Conservation (phyloP, 2,888 invertebrate species). For the Ormyrus nitidulus region DNA sequence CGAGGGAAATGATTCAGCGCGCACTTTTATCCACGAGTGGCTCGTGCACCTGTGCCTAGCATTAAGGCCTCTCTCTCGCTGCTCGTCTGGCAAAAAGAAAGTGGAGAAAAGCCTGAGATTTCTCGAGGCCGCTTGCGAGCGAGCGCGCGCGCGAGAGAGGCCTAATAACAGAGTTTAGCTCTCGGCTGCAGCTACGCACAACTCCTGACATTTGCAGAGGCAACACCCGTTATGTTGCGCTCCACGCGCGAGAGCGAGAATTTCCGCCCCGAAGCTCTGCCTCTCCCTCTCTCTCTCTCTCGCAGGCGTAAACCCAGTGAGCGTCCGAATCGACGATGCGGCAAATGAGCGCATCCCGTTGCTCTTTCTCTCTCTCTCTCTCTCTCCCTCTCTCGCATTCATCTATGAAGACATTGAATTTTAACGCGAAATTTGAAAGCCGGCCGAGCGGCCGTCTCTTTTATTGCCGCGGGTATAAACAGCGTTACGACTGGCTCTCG, state of each 20-base stretch:
- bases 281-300: background rate
- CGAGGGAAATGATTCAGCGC: conserved; percentile 38
- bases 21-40: conserved; percentile 25
- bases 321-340: conserved; percentile 49
- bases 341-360: conserved; percentile 52
- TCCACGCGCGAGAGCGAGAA: conserved; percentile 26
- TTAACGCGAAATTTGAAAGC: conserved; percentile 24
- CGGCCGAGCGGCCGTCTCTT: background rate
- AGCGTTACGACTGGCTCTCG: background rate
- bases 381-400: background rate
- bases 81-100: conserved; percentile 40
- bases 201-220: conserved; percentile 42
- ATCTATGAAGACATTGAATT: conserved; percentile 28
- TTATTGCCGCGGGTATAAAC: conserved; percentile 2
- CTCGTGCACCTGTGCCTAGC: conserved; percentile 6
- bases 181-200: conserved; percentile 23
- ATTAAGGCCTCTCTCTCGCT: background rate
- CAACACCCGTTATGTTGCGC: conserved; percentile 39
- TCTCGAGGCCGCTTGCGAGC: background rate
- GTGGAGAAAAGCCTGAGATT: conserved; percentile 25
- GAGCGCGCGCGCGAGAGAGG: background rate
- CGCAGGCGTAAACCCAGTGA: conserved; percentile 44
- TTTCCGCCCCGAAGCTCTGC: conserved; percentile 45
- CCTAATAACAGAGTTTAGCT: conserved; percentile 49
- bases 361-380: conserved; percentile 2